Percentiles rank a stretch among this genome's conserved stretches.
Evolutionary conservation across 2,113 vertebrate species (phyloP).

Genomic region (Oreotragus oreotragus): DNA sequence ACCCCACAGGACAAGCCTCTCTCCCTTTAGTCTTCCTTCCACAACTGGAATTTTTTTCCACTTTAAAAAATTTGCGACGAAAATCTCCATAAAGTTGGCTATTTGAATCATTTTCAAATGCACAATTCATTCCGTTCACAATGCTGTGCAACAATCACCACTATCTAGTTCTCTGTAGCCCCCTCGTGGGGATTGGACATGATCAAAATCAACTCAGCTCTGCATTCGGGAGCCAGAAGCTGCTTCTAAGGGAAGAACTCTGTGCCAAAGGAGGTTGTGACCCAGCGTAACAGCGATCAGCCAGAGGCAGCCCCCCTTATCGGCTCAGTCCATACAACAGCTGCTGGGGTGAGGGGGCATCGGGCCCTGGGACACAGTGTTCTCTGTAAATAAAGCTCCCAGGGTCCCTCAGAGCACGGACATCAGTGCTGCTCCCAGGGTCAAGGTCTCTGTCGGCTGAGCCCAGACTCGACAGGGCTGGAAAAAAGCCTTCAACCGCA

Average conservation of each 20-base stretch:
- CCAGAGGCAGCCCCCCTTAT: not conserved
- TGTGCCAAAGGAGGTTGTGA: not conserved
- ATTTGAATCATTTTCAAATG: not conserved
- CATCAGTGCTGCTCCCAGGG: not conserved
- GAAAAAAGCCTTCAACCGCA: not conserved
- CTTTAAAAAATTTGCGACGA: not conserved
- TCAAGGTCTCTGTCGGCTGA: not conserved
- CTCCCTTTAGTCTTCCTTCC: not conserved
- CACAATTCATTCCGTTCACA: not conserved
- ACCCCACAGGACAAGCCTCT: not conserved
- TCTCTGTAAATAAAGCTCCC: slow-evolving; percentile 35
- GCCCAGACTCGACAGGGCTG: not conserved
- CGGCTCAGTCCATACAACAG: not conserved
- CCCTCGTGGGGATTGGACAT: not conserved
- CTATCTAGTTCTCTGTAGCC: not conserved
- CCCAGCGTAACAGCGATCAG: not conserved
- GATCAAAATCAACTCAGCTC: not conserved
- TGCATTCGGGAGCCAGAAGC: not conserved
- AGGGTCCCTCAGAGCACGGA: not conserved
- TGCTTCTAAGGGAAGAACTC: not conserved
- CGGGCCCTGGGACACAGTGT: slow-evolving; percentile 14
- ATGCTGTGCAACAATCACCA: not conserved
- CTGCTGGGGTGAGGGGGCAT: not conserved
- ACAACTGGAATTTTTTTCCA: not conserved
- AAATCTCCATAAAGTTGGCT: not conserved